phyloP scores from a whole-genome alignment of 2,797 vertebrate genomes.

The Vireo griseus region DNA sequence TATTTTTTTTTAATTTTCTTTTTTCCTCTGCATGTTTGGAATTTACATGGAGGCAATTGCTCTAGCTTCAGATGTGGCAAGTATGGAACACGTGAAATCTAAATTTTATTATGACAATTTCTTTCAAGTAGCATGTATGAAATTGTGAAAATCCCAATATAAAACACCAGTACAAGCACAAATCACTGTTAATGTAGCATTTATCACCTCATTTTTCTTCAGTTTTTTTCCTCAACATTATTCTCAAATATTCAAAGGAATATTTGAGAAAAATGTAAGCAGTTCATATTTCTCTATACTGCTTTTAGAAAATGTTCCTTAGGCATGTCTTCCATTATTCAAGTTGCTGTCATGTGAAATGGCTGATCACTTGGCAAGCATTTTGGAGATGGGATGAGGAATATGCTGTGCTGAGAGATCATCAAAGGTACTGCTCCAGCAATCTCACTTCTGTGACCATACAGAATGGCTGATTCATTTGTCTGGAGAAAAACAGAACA shows the following conservation, averaged over 20 bases:
- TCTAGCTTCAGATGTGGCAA: neutral
- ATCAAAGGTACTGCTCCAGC: neutral
- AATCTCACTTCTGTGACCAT: neutral
- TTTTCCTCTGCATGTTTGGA: neutral
- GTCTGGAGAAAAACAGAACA: neutral
- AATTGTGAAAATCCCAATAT: neutral
- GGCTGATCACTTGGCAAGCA: neutral
- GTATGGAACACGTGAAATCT: accelerated
- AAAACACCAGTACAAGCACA: neutral
- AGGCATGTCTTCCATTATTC: neutral
- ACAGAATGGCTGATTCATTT: neutral
- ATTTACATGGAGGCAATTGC: neutral
- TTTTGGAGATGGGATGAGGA: neutral
- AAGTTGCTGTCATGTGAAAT: neutral
- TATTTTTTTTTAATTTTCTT: neutral
- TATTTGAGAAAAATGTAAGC: neutral
- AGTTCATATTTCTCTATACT: neutral
- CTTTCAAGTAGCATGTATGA: neutral
- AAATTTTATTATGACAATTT: neutral
- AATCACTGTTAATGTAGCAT: neutral
- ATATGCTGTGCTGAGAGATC: neutral
- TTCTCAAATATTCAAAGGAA: neutral
- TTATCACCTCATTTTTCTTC: neutral
- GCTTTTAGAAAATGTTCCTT: neutral
- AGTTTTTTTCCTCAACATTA: neutral